These are phyloP conservation scores for Phorcus lineatus DNA, from an alignment of 2,888 invertebrate genomes.

Conservation along the genomic window DNA sequence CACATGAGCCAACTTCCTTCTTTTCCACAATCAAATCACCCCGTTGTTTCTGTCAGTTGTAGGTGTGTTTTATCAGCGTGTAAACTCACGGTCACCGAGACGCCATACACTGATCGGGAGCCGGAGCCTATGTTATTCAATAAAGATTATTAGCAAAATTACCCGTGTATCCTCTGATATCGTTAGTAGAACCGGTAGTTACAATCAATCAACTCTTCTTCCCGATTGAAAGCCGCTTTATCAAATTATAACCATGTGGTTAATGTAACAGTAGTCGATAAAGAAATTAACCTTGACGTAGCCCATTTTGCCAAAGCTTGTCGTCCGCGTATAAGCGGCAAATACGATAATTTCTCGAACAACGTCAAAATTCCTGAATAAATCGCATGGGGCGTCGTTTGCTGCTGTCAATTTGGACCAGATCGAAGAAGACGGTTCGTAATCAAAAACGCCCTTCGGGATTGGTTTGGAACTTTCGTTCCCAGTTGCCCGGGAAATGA, in stretches of 20 bases:
- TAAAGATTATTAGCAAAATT: conserved; percentile 25
- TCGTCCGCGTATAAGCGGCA: neutral
- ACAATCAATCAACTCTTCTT: conserved; percentile 10
- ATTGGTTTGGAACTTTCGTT: neutral
- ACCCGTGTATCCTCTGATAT: neutral
- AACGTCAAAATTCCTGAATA: conserved; percentile 21
- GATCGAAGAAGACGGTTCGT: neutral
- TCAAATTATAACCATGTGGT: conserved; percentile 60
- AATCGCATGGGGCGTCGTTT: neutral
- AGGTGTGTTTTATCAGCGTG: too few relatives aligned
- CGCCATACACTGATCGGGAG: neutral
- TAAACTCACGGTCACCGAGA: neutral
- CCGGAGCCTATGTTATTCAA: conserved; percentile 11
- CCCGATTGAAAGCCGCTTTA: conserved; percentile 38
- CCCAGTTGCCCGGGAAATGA: neutral
- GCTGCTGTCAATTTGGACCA: neutral
- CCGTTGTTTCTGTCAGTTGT: too few relatives aligned
- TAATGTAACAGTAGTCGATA: conserved; percentile 50
- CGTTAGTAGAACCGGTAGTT: neutral
- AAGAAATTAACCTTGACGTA: conserved; percentile 50
- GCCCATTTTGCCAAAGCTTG: conserved; percentile 32
- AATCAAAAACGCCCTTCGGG: conserved; percentile 6
- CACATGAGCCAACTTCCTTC: too few relatives aligned
- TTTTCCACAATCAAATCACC: too few relatives aligned
- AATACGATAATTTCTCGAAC: conserved; percentile 17